Base-by-base conservation (phyloP, 2,113 vertebrate species). In the Psilopsiagon aymara region DNA sequence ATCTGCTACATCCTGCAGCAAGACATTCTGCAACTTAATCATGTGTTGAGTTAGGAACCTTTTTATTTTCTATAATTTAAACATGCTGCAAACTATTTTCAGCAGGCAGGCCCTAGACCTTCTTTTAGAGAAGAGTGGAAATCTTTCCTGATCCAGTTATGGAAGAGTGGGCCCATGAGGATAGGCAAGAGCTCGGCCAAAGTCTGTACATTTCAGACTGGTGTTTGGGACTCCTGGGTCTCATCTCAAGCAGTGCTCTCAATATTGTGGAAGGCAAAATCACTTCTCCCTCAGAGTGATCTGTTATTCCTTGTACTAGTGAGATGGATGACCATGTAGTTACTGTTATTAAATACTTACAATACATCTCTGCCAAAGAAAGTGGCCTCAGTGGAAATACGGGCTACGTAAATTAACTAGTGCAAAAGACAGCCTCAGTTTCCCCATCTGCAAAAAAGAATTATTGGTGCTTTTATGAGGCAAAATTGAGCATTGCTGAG, bases 341-440 rank as follows among this genome's bases (percentile, higher is more conserved):
- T 86, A 75, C 73, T 78, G n/a, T 60, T 90, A 46, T 37, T 73
- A 84, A 84, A 78, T 74, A 68, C 47, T 75, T 75, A 51, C 11
- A 57, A 39, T 81, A 63, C 7, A 64, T 71, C 44, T 92, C 21
- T 71, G 52, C 13, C 57, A 90, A 52, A 18, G 47, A 71, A 55
- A 63, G 52, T 0, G 0, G 18, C 17, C n/a, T 75, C 46, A 11
- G 47, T 67, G 46, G 68, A 88, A 88, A 81, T 41, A 71, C 1
- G 9, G 8, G 29, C 20, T 86, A 77, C 11, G n/a, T 74, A 43
- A 83, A 80, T 70, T 92, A 71, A 17, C 4, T 33, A 31, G 17
- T 51, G 25, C 18, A 88, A 95, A 86, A 80, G 28, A 20, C 9
- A 78, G 60, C 76, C 90, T 95, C 93, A 88, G 71, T 92, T 95